Conservation (phyloP, 2,797 vertebrate species). For the Discoglossus pictus region DNA sequence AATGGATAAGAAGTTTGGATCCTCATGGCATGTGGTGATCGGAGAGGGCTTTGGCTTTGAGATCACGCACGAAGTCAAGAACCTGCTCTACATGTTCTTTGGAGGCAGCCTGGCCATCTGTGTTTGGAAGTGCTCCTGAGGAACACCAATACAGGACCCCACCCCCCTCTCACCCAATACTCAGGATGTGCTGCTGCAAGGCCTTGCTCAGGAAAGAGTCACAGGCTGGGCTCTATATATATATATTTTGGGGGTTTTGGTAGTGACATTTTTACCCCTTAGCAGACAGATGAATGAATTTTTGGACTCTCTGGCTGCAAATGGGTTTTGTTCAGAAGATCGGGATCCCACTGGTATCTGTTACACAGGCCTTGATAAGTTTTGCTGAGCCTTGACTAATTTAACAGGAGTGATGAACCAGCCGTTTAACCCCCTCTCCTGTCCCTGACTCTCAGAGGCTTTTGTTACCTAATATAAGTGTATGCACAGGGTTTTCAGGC, state of each 20-base stretch:
- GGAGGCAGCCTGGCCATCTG: conserved; percentile 92
- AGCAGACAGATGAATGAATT: conserved; percentile 21
- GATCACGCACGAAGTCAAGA: conserved; percentile 95
- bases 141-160: conserved; percentile 11
- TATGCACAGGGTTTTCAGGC: conserved; percentile 48
- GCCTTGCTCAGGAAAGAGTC: conserved; percentile 50
- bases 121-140: conserved; percentile 96
- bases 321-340: conserved; percentile 4
- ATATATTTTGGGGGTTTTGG: conserved; percentile 35
- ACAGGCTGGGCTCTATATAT: conserved; percentile 38
- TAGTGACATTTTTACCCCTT: conserved; percentile 16
- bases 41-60: conserved; percentile 97
- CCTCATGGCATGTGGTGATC: conserved; percentile 97
- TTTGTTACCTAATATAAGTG: conserved; percentile 35
- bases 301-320: conserved; percentile 21
- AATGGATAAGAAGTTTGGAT: conserved; percentile 98
- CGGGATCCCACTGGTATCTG: conserved; percentile 18
- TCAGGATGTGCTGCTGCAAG: conserved; percentile 50
- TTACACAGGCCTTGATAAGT: conserved; percentile 25
- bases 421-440: conserved; percentile 12
- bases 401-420: conserved; percentile 17
- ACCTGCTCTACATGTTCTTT: conserved; percentile 97
- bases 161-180: conserved; percentile 31
- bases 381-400: conserved; percentile 31
- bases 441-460: conserved; percentile 34